Base-by-base conservation (phyloP, 2,888 invertebrate genomes). In the Parapristionchus giblindavisi region DNA sequence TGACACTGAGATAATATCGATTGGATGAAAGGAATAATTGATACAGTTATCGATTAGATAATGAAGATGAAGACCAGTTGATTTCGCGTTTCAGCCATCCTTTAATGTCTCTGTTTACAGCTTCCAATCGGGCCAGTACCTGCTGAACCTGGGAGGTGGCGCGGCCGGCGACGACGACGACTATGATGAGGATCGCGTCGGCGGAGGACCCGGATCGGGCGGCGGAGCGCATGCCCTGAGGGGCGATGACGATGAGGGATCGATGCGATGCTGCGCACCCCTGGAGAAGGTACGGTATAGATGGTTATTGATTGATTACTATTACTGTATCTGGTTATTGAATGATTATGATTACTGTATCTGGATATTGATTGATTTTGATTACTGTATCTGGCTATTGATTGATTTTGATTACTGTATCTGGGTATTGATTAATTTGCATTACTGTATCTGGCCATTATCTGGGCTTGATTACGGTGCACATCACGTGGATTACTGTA, bases 51-150 rank as follows among this genome's bases (percentile, higher is more conserved):
- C n/a, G n/a, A n/a, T n/a, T n/a, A n/a, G n/a, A n/a, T 51, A 51
- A 51, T 51, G 51, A 51, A 51, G n/a, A n/a, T 17, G 51, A 51
- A n/a, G 51, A 51, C 14, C 14, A n/a, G 17, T 51, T 51, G 51
- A n/a, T 51, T n/a, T n/a, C n/a, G n/a, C n/a, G n/a, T n/a, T n/a
- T n/a, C n/a, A n/a, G n/a, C n/a, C n/a, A n/a, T n/a, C n/a, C n/a
- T n/a, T n/a, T n/a, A n/a, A n/a, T n/a, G n/a, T n/a, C n/a, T n/a
- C n/a, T 29, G 3, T 58, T 29, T 56, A 4, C 58, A 58, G 56
- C 32, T 72, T 72, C 48, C 56, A 81, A 77, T 83, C 83, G 52
- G 83, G 79, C 32, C 83, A 83, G 60, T 80, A 81, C 66, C 78
- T 83, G 65, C 76, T 83, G 54, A 79, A 81, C 76, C 76, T 83